Evolutionary conservation across 2,113 vertebrate genomes (phyloP).

Genomic region (Eulemur rufifrons): DNA sequence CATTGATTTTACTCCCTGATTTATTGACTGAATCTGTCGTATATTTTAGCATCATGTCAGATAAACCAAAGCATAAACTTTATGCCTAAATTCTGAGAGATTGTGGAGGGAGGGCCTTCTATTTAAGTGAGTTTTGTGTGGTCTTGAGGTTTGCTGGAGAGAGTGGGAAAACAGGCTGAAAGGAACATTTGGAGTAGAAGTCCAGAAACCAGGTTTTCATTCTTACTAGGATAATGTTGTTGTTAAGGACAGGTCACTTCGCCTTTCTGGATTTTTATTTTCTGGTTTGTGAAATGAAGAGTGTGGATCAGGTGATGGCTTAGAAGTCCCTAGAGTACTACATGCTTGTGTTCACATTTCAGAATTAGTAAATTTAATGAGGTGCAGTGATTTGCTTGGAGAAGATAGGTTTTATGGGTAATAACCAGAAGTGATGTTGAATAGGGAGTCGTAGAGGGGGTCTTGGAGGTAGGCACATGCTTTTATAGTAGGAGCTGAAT

Average conservation of each 20-base stretch:
- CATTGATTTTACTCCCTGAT: conserved; percentile 53
- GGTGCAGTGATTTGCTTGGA: neutral
- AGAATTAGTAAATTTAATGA: conserved; percentile 21
- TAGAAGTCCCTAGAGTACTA: neutral
- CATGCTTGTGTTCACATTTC: neutral
- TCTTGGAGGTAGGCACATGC: neutral
- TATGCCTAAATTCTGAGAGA: neutral
- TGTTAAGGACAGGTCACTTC: neutral
- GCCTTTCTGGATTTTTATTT: neutral
- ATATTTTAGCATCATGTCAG: neutral
- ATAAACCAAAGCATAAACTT: conserved; percentile 39
- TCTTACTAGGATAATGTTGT: neutral
- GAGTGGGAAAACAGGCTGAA: neutral
- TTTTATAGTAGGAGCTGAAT: neutral
- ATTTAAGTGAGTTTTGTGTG: neutral
- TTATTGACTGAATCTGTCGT: neutral
- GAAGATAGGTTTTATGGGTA: neutral
- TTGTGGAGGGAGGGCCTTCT: neutral
- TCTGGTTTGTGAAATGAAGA: conserved; percentile 23
- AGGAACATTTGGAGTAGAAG: neutral
- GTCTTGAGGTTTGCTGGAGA: neutral
- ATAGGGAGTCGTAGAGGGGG: neutral
- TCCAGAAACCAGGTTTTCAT: neutral
- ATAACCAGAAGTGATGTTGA: neutral
- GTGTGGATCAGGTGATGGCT: neutral